Base-by-base conservation (phyloP, 2,888 invertebrate species). In the Lasioglossum zephyrum region DNA sequence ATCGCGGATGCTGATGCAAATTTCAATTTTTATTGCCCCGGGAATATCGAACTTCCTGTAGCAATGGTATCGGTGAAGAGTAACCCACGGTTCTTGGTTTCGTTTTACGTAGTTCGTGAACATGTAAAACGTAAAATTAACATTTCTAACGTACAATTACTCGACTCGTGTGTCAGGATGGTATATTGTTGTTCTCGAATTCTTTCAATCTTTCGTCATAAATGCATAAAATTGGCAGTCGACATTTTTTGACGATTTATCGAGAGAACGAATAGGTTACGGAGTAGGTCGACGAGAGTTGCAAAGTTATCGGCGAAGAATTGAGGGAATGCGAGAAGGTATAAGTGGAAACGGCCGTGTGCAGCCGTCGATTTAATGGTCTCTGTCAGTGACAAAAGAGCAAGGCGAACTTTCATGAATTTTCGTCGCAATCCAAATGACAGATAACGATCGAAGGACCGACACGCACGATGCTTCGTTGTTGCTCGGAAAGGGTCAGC, bases 401-500 rank as follows among this genome's bases (percentile, higher is more conserved):
- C 63, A 39, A 79, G 44, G 47, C 82, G 84, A 80, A 76, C 85
- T 85, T 89, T 84, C 81, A 82, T 84, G 87, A 89, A 90, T 91
- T 89, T 91, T 91, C 88, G 85, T 87, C 86, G 86, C 86, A 90
- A 92, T 92, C 91, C 89, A 88, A 88, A 87, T 89, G 88, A 84
- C 57, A 86, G 92, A 92, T 92, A 92, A 87, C 79, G 79, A 89
- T 89, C 91, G 76, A 31, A 85, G 79, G 87, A 77, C 57, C 80
- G 84, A 86, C 91, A 86, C 90, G 86, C 86, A 87, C 81, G 82
- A 77, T 82, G 88, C 57, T 73, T 81, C 70, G 85, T 82, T 85
- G 90, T 53, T 73, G 82, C 57, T 74, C 74, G 86, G 69, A 88
- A 88, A 85, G 89, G 87, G 84, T 88, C 88, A 83, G 84, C 88